Evolutionary conservation across 2,888 invertebrate genomes (phyloP).

Genomic region (Nephrotoma appendiculata): DNA sequence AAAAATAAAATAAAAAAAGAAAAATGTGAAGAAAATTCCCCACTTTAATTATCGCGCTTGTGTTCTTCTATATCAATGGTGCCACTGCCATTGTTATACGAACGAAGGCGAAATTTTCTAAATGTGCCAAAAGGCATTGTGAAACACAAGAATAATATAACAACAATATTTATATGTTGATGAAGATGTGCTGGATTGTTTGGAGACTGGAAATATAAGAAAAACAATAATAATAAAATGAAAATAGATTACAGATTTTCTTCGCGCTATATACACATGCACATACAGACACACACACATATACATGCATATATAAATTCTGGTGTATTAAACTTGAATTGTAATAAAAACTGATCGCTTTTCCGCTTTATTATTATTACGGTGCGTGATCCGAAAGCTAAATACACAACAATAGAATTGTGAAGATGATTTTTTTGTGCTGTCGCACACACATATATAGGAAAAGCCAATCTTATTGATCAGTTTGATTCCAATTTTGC

Average conservation of each 20-base stretch:
- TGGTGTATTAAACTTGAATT: not conserved
- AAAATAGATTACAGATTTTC: not conserved
- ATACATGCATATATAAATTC: not conserved
- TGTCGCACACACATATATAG: not conserved
- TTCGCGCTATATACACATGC: not conserved
- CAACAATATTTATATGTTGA: not conserved
- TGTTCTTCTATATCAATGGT: not conserved
- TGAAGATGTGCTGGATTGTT: not conserved
- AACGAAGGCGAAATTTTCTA: not conserved
- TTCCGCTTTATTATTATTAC: not conserved
- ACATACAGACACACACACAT: not conserved
- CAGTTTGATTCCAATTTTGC: not conserved
- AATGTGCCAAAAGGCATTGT: not conserved
- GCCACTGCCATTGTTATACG: not conserved
- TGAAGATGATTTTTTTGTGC: not conserved
- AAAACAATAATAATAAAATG: not conserved
- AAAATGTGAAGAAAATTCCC: not conserved
- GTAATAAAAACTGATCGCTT: not conserved
- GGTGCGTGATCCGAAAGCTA: not conserved
- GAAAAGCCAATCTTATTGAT: not conserved
- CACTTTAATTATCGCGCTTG: not conserved
- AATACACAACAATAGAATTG: not conserved
- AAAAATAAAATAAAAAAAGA: not conserved
- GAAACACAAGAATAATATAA: not conserved
- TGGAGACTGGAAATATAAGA: not conserved